Conservation (phyloP, 2,888 invertebrate genomes). For the Pimpla rufipes region DNA sequence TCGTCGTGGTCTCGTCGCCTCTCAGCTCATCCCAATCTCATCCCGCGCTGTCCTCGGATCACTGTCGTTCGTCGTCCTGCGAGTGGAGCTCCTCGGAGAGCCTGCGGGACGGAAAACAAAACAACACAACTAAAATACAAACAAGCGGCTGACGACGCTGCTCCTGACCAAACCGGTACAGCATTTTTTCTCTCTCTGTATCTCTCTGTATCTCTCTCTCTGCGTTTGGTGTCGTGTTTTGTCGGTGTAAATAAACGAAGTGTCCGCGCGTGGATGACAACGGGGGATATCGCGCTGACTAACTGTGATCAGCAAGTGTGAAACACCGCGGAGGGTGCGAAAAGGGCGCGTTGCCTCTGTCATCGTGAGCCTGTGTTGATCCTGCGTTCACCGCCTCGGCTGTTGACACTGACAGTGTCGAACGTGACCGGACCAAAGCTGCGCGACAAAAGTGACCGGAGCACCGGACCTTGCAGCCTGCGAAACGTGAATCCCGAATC, state of each 20-base stretch:
- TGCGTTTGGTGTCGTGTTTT: neutral
- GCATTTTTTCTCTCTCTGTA: constrained; percentile 1
- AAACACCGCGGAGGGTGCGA: neutral
- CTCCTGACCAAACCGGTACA: constrained; percentile 45
- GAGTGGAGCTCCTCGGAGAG: constrained; percentile 43
- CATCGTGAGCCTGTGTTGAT: constrained; percentile 35
- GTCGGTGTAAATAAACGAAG: neutral
- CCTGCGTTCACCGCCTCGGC: neutral
- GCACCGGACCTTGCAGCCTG: too few relatives aligned
- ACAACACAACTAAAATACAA: neutral
- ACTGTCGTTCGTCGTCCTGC: constrained; percentile 26
- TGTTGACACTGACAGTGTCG: neutral
- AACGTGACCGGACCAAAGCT: neutral
- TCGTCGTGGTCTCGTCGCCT: neutral
- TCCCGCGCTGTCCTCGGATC: neutral
- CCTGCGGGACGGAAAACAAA: neutral
- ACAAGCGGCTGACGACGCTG: neutral
- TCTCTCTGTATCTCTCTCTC: too few relatives aligned
- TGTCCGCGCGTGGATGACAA: neutral
- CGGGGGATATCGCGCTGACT: neutral
- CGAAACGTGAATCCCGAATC: too few relatives aligned
- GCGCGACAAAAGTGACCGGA: neutral
- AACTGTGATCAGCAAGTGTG: neutral
- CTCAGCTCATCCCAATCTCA: neutral
- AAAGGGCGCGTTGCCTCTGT: constrained; percentile 3